Conservation (phyloP, 2,797 vertebrate species). For the Pseudochirops cupreus region DNA sequence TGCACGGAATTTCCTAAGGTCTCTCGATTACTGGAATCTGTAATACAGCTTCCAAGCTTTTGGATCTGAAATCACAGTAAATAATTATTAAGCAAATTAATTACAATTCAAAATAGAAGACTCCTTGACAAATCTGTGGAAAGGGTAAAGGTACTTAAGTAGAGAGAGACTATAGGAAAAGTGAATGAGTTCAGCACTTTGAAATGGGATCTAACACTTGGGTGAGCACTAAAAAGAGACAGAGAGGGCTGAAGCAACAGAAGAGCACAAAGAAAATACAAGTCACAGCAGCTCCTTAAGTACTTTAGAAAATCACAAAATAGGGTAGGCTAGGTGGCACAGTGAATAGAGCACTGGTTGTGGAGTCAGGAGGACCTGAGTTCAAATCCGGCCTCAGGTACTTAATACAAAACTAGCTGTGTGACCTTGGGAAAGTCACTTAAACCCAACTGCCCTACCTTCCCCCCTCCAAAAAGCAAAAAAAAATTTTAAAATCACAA, state of each 20-base stretch:
- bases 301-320: background rate
- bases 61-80: conserved; percentile 85
- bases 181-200: conserved; percentile 23
- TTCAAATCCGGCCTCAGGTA: too few species aligned
- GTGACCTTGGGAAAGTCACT: too few species aligned
- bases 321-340: background rate
- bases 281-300: conserved; percentile 23
- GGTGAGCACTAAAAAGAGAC: conserved; percentile 19
- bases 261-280: conserved; percentile 16
- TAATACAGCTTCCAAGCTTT: conserved; percentile 86
- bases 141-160: conserved; percentile 34
- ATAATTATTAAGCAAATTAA: conserved; percentile 44
- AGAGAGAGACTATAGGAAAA: conserved; percentile 41
- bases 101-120: background rate
- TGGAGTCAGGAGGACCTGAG: too few species aligned
- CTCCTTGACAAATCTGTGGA: background rate
- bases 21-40: conserved; percentile 86
- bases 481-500: background rate
- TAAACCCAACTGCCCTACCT: too few species aligned
- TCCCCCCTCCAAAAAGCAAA: too few species aligned
- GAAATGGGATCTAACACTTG: conserved; percentile 1
- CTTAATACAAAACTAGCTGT: too few species aligned
- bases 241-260: conserved; percentile 12
- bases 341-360: too few species aligned
- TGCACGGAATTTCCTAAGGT: conserved; percentile 84